phyloP scores from a whole-genome alignment of 2,888 invertebrate genomes.

The Acronicta alni region DNA sequence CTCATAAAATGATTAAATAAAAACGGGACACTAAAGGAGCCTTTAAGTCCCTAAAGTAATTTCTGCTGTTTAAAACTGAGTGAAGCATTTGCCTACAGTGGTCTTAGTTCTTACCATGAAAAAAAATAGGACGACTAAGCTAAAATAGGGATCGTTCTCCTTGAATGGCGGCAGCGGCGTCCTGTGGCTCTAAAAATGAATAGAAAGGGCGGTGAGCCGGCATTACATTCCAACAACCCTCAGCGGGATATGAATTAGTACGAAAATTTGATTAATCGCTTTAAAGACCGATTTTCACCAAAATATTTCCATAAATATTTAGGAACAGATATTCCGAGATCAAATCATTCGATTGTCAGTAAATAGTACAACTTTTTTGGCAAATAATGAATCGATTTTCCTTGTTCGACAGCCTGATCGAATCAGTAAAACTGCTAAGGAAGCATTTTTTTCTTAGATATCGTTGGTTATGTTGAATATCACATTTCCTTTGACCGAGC shows the following conservation, averaged over 20 bases:
- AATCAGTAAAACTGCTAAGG: neutral
- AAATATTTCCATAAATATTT: conserved; percentile 35
- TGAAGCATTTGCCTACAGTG: conserved; percentile 12
- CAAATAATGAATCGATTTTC: conserved; percentile 4
- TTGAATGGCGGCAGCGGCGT: conserved; percentile 16
- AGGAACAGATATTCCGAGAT: conserved; percentile 6
- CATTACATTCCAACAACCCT: conserved; percentile 38
- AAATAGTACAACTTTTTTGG: conserved; percentile 1
- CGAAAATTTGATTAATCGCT: conserved; percentile 50
- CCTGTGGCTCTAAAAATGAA: conserved; percentile 38
- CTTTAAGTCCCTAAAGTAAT: conserved; percentile 6
- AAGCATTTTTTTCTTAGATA: neutral
- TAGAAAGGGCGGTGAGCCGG: conserved; percentile 35
- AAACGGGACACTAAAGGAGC: conserved; percentile 6
- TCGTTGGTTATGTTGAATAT: neutral
- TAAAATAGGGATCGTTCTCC: conserved; percentile 32
- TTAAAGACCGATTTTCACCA: conserved; percentile 31
- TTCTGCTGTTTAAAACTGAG: conserved; percentile 12
- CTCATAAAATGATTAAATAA: conserved; percentile 20
- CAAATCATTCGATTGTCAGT: conserved; percentile 12
- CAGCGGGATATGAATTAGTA: conserved; percentile 50
- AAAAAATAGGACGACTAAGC: conserved; percentile 19
- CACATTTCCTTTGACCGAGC: neutral
- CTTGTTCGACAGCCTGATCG: conserved; percentile 2
- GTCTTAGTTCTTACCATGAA: conserved; percentile 7